phyloP scores from a whole-genome alignment of 2,113 vertebrate species.

The Dasyprocta punctata region DNA sequence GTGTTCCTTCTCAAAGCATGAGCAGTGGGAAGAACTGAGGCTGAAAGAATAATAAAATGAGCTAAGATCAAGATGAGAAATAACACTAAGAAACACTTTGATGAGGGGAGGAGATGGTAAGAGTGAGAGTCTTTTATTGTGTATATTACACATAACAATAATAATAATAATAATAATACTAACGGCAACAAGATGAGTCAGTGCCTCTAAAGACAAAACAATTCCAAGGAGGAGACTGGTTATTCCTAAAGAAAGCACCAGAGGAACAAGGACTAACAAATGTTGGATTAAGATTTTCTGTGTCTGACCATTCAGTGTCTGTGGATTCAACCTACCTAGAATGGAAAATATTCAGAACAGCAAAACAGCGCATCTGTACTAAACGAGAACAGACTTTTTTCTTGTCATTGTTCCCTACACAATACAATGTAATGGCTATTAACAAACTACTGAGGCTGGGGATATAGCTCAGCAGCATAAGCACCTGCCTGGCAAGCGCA shows the following conservation, averaged over 20 bases:
- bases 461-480: no score
- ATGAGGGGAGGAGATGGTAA: not conserved
- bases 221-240: not conserved
- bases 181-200: not conserved
- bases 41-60: not conserved
- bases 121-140: not conserved
- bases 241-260: not conserved
- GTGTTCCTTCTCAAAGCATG: not conserved
- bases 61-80: not conserved
- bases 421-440: not conserved
- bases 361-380: not conserved
- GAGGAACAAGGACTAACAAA: no score
- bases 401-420: not conserved
- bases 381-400: not conserved
- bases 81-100: not conserved
- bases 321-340: not conserved
- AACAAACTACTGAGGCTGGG: not conserved
- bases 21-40: not conserved
- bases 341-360: not conserved
- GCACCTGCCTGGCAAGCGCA: no score
- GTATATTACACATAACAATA: not conserved
- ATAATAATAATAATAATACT: not conserved
- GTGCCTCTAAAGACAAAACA: not conserved
- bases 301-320: not conserved
- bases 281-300: not conserved